phyloP scores from a whole-genome alignment of 2,113 vertebrate species.

The Reinhardtius hippoglossoides region DNA sequence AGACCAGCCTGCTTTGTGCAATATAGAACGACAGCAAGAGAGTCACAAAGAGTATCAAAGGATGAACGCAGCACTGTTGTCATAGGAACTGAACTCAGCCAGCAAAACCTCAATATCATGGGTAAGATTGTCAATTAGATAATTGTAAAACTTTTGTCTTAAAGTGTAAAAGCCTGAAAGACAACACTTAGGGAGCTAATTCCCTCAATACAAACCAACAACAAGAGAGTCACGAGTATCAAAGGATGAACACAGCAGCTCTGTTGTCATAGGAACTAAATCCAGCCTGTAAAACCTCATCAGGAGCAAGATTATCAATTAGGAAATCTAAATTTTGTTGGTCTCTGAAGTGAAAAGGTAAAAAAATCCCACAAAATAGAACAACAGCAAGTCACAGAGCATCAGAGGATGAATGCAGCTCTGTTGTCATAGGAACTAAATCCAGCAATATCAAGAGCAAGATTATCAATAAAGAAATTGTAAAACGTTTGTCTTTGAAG shows the following conservation, averaged over 20 bases:
- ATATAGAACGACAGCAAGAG: conserved; percentile 17
- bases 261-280: conserved; percentile 70
- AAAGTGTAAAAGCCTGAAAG: too few relatives aligned
- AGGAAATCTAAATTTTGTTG: neutral
- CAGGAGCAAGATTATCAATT: conserved; percentile 59
- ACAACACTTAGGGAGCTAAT: neutral
- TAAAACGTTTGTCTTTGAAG: neutral
- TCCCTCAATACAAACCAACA: neutral
- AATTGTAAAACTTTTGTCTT: neutral
- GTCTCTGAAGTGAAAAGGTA: neutral
- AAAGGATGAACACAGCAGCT: neutral
- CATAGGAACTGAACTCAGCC: conserved; percentile 54
- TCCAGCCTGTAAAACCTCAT: conserved; percentile 29
- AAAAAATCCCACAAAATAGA: neutral
- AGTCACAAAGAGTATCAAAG: conserved; percentile 9
- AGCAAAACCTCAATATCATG: neutral
- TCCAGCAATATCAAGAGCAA: neutral
- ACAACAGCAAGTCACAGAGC: neutral
- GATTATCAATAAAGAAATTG: neutral
- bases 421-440: neutral
- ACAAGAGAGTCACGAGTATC: neutral
- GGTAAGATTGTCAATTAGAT: neutral
- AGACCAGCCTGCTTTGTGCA: conserved; percentile 14
- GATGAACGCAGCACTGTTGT: conserved; percentile 58
- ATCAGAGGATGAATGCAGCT: neutral